Evolutionary conservation across 1,140 invertebrate species (phyloP).

Genomic region (Halyomorpha halys): DNA sequence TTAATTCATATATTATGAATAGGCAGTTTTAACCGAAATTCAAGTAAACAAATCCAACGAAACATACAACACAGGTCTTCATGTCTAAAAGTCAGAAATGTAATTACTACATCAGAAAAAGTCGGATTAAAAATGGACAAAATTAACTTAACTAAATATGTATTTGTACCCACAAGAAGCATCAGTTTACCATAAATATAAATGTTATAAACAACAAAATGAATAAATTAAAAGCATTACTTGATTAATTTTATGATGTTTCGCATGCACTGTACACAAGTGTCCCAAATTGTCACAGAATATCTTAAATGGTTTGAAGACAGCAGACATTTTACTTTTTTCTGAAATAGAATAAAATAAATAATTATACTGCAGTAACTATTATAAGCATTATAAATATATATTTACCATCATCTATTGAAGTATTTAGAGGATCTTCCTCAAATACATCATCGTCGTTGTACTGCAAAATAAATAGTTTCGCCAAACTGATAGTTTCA

Average conservation of each 20-base stretch:
- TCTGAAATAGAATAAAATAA: slow-evolving; percentile 5
- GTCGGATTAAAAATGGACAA: too few relatives aligned
- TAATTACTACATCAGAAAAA: too few relatives aligned
- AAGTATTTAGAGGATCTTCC: background rate
- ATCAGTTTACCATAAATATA: too few relatives aligned
- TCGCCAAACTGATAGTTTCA: background rate
- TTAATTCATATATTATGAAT: too few relatives aligned
- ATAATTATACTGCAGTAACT: background rate
- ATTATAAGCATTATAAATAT: background rate
- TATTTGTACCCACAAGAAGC: too few relatives aligned
- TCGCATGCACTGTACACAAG: background rate
- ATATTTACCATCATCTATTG: background rate
- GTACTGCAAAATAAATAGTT: background rate
- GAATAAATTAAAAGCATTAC: too few relatives aligned
- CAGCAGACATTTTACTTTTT: background rate
- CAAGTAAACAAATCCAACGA: too few relatives aligned
- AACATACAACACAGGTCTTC: too few relatives aligned
- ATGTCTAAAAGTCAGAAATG: too few relatives aligned
- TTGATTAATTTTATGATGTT: background rate
- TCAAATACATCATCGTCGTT: background rate
- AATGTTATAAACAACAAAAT: too few relatives aligned
- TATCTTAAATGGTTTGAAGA: background rate
- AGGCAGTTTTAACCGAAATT: too few relatives aligned
- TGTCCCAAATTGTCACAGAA: background rate
- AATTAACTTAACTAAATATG: too few relatives aligned